Percentiles rank a stretch among this genome's conserved stretches.
phyloP scores from a whole-genome alignment of 2,888 invertebrate genomes.

The Auanema freiburgensis region DNA sequence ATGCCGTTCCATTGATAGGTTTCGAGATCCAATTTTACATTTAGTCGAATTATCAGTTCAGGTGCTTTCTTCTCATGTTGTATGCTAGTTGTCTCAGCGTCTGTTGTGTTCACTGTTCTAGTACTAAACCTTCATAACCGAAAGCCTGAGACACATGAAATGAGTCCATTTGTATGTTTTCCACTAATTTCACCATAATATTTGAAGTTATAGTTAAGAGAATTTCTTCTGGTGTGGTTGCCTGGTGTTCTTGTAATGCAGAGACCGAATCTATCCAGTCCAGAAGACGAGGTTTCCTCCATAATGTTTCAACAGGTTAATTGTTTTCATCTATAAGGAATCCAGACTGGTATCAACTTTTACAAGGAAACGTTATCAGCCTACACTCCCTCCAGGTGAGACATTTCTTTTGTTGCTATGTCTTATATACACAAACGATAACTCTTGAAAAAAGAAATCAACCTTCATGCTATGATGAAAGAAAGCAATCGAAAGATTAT shows the following conservation, averaged over 20 bases:
- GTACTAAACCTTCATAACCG: slow-evolving; percentile 53
- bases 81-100: slow-evolving; percentile 53
- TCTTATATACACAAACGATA: not conserved
- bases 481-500: not conserved
- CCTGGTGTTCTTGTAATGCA: slow-evolving; percentile 94
- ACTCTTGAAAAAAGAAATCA: too few relatives aligned
- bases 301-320: too few relatives aligned
- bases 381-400: too few relatives aligned
- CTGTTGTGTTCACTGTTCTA: slow-evolving; percentile 52
- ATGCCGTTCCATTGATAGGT: slow-evolving; percentile 58
- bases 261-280: slow-evolving; percentile 73
- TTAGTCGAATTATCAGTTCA: slow-evolving; percentile 13
- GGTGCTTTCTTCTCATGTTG: slow-evolving; percentile 55
- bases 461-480: too few relatives aligned
- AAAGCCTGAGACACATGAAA: slow-evolving; percentile 51
- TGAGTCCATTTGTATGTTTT: slow-evolving; percentile 50
- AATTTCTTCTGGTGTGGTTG: slow-evolving; percentile 91
- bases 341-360: too few relatives aligned
- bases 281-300: too few relatives aligned
- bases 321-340: too few relatives aligned
- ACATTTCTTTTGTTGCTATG: not conserved
- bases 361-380: too few relatives aligned
- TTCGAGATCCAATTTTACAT: not conserved
- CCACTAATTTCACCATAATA: not conserved
- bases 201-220: slow-evolving; percentile 77